Base-by-base conservation (phyloP, 2,888 invertebrate species). In the Agrochola macilenta region DNA sequence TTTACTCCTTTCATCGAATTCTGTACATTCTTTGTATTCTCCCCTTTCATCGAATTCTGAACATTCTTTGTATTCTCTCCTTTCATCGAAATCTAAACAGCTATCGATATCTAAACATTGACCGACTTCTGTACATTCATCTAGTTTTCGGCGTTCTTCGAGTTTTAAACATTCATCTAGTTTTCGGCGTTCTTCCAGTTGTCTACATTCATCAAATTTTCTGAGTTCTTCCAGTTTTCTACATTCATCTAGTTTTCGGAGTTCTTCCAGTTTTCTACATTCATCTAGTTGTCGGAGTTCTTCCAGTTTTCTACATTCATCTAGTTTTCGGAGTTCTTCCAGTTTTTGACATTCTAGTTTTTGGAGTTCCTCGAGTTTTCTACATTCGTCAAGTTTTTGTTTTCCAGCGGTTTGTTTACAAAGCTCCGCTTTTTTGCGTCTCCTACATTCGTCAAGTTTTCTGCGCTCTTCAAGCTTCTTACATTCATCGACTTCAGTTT, bases 391-490 rank as follows among this genome's bases (percentile, higher is more conserved):
- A 3, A 5, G 5, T 43, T 49, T 66, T 54, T 12, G 20, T 4
- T 14, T 17, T 57, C 20, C 69, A 52, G 60, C 35, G 11, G 23
- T 3, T 60, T 71, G 26, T 35, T 39, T 60, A 49, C 9, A 35
- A 43, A 49, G 1, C 5, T 30, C 76, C 35, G 30, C 0, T 69
- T 78, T 65, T 11, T 65, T 69, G 17, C 0, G 11, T 43, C n/a
- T 82, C 26, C 3, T 74, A 17, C 2, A 23, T 66, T 82, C 74
- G 2, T 74, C 52, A 8, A 26, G 4, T 58, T 30, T 64, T 26
- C 17, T 69, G 20, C 14, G 49, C 35, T 61, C 26, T 70, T 57
- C 35, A 69, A 63, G n/a, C 17, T 63, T 72, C 17, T 69, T 20
- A 35, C 5, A 49, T 73, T 63, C 73, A 5, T 63, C 30, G 14